A percentile compares a stretch with the other conserved stretches of the same genome.
These are phyloP conservation scores for Plectrocnemia conspersa DNA, from an alignment of 1,140 invertebrate species.

Conservation along the genomic window DNA sequence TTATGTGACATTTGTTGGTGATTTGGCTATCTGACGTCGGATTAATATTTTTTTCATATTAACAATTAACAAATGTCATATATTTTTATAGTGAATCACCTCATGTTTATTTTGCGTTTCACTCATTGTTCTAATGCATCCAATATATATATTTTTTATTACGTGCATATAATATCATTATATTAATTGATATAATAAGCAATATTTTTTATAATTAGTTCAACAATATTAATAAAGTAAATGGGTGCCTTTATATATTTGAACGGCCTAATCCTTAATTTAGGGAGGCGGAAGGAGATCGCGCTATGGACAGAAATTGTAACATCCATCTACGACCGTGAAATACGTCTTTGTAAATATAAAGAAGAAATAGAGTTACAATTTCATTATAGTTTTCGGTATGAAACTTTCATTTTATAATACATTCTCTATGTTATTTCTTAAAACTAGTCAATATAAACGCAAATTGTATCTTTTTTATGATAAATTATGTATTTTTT, in stretches of 20 bases:
- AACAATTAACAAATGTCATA: too few relatives aligned
- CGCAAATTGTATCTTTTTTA: too few relatives aligned
- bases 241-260: constrained; percentile 30
- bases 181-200: too few relatives aligned
- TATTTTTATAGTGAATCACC: too few relatives aligned
- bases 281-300: constrained; percentile 34
- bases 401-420: too few relatives aligned
- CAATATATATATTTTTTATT: neutral
- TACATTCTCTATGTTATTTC: too few relatives aligned
- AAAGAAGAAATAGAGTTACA: constrained; percentile 21
- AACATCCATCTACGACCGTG: constrained; percentile 24
- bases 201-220: too few relatives aligned
- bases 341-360: constrained; percentile 28
- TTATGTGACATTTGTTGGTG: neutral
- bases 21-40: neutral
- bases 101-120: neutral
- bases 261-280: constrained; percentile 35
- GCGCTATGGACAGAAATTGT: constrained; percentile 34
- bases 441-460: too few relatives aligned
- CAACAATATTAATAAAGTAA: neutral
- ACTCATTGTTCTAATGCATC: neutral
- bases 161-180: constrained; percentile 5
- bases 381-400: too few relatives aligned
- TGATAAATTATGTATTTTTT: too few relatives aligned
- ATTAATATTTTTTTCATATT: neutral